phyloP scores from a whole-genome alignment of 2,797 vertebrate species.

The Darevskia mixta region DNA sequence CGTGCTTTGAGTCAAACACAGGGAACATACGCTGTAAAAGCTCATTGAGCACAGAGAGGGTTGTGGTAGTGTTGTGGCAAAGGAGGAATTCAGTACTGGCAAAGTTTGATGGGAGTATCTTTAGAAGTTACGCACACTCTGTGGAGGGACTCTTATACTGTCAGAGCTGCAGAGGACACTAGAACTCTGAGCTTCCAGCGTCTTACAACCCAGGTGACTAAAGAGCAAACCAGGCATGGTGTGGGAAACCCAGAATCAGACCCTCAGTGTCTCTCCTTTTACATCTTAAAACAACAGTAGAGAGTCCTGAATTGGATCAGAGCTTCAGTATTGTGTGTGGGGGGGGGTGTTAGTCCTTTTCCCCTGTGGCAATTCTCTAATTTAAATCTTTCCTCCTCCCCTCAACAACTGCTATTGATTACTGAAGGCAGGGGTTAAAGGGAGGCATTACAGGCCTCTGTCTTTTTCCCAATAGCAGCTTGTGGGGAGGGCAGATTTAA shows the following conservation, averaged over 20 bases:
- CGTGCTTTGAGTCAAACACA: neutral
- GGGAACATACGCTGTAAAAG: neutral
- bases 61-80: neutral
- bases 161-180: neutral
- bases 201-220: neutral
- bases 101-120: neutral
- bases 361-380: neutral
- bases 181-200: neutral
- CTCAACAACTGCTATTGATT: neutral
- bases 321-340: neutral
- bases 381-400: neutral
- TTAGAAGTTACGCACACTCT: neutral
- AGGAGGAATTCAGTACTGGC: neutral
- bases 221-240: neutral
- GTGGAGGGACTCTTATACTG: neutral
- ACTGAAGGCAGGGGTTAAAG: neutral
- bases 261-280: neutral
- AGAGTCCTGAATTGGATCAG: neutral
- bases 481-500: neutral
- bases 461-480: neutral
- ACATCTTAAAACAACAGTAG: neutral
- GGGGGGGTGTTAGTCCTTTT: neutral
- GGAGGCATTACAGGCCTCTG: neutral
- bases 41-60: neutral
- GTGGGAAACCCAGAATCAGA: neutral